These are phyloP conservation scores for Larimichthys polyactis DNA, from an alignment of 2,113 vertebrate genomes.

Conservation along the genomic window DNA sequence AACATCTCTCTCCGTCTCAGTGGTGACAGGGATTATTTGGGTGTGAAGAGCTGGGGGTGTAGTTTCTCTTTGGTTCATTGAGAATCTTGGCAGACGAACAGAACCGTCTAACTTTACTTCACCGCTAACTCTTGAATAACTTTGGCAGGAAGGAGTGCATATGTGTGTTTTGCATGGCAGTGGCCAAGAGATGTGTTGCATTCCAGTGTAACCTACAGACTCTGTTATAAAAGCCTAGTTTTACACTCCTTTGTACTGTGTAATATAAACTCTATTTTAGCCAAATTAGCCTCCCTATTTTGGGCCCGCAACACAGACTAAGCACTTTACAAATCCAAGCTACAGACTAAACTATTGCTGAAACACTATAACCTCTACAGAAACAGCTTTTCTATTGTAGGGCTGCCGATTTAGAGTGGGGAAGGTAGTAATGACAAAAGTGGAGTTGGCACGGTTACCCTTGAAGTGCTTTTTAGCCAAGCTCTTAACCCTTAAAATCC, in stretches of 20 bases:
- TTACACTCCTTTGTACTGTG: constrained; percentile 20
- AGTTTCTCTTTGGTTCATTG: constrained; percentile 57
- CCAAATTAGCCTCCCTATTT: constrained; percentile 26
- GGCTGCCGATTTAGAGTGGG: neutral
- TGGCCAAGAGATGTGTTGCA: constrained; percentile 21
- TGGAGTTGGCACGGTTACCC: constrained; percentile 4
- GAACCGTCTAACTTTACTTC: constrained; percentile 42
- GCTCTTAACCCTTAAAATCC: constrained; percentile 3
- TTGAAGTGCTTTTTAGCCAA: constrained; percentile 7
- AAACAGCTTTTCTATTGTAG: constrained; percentile 2
- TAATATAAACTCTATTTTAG: constrained; percentile 22
- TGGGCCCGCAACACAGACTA: neutral
- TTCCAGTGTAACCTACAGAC: constrained; percentile 25
- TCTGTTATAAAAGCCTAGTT: constrained; percentile 22
- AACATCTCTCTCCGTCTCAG: constrained; percentile 55
- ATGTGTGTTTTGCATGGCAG: constrained; percentile 32
- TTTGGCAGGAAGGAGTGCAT: constrained; percentile 19
- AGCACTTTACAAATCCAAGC: constrained; percentile 3
- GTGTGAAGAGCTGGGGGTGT: constrained; percentile 58
- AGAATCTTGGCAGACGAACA: constrained; percentile 54
- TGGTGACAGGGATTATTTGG: constrained; percentile 64
- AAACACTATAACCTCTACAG: constrained; percentile 5
- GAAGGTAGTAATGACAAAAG: constrained; percentile 13
- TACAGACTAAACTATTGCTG: constrained; percentile 16
- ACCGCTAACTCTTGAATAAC: constrained; percentile 21